A percentile compares a stretch with the other conserved stretches of the same genome.
phyloP scores from a whole-genome alignment of 1,140 invertebrate genomes.

The Cylas formicarius region DNA sequence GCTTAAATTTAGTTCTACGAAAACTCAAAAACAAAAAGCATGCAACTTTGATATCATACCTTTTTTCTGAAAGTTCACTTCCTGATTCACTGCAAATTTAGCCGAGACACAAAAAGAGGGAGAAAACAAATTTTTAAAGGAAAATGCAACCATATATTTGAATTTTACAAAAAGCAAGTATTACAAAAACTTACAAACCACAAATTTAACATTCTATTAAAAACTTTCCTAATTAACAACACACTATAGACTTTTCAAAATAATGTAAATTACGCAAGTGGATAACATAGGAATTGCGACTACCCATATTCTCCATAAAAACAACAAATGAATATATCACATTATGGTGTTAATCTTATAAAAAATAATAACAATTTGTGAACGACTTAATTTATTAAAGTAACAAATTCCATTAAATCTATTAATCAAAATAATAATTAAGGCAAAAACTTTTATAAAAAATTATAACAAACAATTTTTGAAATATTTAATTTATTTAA shows the following conservation, averaged over 20 bases:
- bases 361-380: not conserved
- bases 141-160: too few relatives aligned
- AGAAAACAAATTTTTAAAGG: too few relatives aligned
- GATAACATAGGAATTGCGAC: not conserved
- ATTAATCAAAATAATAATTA: conserved; percentile 1
- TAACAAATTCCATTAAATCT: not conserved
- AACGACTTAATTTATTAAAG: not conserved
- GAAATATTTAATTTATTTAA: conserved; percentile 8
- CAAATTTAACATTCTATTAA: not conserved
- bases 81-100: too few relatives aligned
- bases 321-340: not conserved
- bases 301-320: too few relatives aligned
- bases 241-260: too few relatives aligned
- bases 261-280: not conserved
- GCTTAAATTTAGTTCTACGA: too few relatives aligned
- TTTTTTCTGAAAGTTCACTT: too few relatives aligned
- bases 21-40: too few relatives aligned
- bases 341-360: conserved; percentile 7
- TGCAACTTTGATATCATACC: too few relatives aligned
- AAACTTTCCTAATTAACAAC: not conserved
- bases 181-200: too few relatives aligned
- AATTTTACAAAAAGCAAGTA: too few relatives aligned
- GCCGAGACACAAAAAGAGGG: too few relatives aligned
- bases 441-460: not conserved
- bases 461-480: not conserved